Evolutionary conservation across 2,113 vertebrate genomes (phyloP), one percentile per base, ranked within the genome.

Genomic region (Misgurnus anguillicaudatus): DNA sequence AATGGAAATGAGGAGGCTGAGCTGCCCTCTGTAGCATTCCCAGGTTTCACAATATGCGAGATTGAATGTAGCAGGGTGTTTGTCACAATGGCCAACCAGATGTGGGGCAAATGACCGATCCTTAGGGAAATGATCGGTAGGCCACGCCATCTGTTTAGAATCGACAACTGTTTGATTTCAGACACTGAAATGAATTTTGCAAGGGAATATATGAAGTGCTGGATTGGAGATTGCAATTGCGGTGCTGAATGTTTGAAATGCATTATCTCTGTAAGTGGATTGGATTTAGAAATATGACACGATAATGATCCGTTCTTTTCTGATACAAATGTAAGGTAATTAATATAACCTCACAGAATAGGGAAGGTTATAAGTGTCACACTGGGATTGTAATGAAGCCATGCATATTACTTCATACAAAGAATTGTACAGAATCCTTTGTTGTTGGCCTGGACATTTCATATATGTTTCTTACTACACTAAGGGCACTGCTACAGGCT

Each of bases 121-220:
- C 64, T 71, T 11, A 19, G 60, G 77, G 77, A 55, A 79, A 75
- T 65, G n/a, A 75, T 51, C 67, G 21, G 57, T 55, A 69, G 64
- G 4, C 70, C n/a, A 38, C 58, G 31, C 71, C 71, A 79, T 79
- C 65, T 83, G 77, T 73, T 79, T 69, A 66, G 64, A 67, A 75
- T 39, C 39, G 24, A 79, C 81, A 75, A 55, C n/a, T 57, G 17
- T 55, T 55, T 55, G 0, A 55, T 57, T 57, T 55, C 0, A 1
- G 68, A 71, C 31, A 19, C 17, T 71, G 31, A 24, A 41, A 57
- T 41, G n/a, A 57, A 41, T 55, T n/a, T 3, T 19, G 9, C 17
- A 57, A 41, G 67, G 24, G 24, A 31, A 31, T 2, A 31, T 31
- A 31, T 31, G 24, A 31, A 31, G 24, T 53, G 3, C 3, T 53